Evolutionary conservation across 2,113 vertebrate species (phyloP).

Genomic region (Pachycephala philippinensis): DNA sequence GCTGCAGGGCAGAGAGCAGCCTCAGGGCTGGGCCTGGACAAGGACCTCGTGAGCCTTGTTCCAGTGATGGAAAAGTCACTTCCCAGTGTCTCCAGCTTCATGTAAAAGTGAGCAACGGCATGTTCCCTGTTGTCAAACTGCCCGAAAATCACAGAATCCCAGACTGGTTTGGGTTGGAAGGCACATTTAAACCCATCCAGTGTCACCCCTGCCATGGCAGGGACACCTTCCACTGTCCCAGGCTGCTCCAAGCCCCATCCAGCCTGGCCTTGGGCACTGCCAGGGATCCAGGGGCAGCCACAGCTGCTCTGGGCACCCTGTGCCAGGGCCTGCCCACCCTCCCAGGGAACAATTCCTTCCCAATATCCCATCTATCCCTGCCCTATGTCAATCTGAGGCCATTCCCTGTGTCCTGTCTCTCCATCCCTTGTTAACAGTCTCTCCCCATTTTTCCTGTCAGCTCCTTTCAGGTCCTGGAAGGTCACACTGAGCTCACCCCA

Average conservation of each 20-base stretch:
- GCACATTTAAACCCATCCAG: accelerated
- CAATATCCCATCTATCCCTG: accelerated
- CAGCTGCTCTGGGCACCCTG: not conserved
- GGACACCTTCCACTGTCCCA: not conserved
- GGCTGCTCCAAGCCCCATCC: not conserved
- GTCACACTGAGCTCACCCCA: accelerated
- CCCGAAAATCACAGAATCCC: not conserved
- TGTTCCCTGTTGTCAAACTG: no score
- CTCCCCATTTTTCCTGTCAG: accelerated
- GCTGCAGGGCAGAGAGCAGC: not conserved
- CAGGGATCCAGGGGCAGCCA: not conserved
- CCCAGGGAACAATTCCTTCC: accelerated
- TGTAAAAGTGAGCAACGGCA: not conserved
- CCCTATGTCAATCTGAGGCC: not conserved
- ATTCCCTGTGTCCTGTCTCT: not conserved
- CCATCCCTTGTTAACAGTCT: accelerated
- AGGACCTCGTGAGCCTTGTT: accelerated
- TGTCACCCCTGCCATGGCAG: not conserved
- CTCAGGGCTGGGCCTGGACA: not conserved
- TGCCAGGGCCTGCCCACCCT: not conserved
- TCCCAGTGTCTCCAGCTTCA: not conserved
- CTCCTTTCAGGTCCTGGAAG: not conserved
- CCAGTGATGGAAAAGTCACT: not conserved
- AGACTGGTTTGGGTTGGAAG: not conserved
- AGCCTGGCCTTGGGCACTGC: not conserved